phyloP scores from a whole-genome alignment of 2,888 invertebrate species.

The Nomada goodeniana region DNA sequence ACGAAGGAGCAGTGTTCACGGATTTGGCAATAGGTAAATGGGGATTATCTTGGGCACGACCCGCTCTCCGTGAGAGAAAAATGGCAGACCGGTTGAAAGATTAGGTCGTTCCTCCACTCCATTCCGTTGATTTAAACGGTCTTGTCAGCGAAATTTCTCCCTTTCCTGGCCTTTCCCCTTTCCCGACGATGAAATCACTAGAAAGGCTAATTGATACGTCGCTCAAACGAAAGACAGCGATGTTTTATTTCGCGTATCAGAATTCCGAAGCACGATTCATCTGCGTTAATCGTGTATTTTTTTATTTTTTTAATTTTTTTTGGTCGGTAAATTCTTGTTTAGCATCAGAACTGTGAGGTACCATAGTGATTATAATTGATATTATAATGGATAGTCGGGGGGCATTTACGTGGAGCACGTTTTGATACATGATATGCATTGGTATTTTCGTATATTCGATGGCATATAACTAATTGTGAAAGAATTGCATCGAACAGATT shows the following conservation, averaged over 20 bases:
- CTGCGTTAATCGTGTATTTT: not conserved
- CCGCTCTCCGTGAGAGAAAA: conserved; percentile 6
- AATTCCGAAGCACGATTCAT: not conserved
- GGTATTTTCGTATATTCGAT: too few relatives aligned
- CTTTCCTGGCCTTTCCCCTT: not conserved
- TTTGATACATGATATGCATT: too few relatives aligned
- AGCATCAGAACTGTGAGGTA: not conserved
- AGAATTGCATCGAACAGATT: too few relatives aligned
- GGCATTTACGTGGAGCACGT: too few relatives aligned
- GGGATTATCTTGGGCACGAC: conserved; percentile 20
- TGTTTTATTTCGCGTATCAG: not conserved
- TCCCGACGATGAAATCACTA: conserved; percentile 16
- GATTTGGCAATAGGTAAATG: conserved; percentile 49
- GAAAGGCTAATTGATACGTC: conserved; percentile 53
- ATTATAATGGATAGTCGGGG: too few relatives aligned
- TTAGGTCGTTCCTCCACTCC: conserved; percentile 52
- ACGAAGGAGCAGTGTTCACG: not conserved
- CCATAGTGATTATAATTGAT: not conserved
- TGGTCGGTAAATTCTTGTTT: not conserved
- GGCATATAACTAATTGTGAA: too few relatives aligned
- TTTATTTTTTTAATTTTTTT: too few relatives aligned
- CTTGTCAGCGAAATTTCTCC: conserved; percentile 38
- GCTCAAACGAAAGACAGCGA: conserved; percentile 27
- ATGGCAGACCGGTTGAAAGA: conserved; percentile 35
- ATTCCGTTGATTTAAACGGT: conserved; percentile 38